Base-by-base conservation (phyloP, 2,113 vertebrate genomes). In the Leuciscus idus region DNA sequence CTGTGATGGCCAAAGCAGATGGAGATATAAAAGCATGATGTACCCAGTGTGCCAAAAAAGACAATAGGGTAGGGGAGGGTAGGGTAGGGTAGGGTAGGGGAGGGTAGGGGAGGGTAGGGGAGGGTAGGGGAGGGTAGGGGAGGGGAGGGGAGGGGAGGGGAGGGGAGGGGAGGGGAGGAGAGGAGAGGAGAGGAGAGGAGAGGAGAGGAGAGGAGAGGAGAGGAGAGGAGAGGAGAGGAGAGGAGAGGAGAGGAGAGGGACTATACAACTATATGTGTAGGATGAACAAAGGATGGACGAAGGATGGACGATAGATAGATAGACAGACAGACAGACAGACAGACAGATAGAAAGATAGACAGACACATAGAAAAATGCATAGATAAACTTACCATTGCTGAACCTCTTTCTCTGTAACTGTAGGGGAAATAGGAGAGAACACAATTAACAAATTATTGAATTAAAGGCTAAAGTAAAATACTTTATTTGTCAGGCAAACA, bases 361-460 rank as follows among this genome's bases (percentile, higher is more conserved):
- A 28, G 11, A 33, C 1, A 33, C 1, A 62, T 13, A 64, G 1
- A 64, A 2, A 17, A 5, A 28, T 13, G 13, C 11, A 64, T 7
- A 30, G 13, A 66, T n/a, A 33, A 48, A 43, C 81, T 59, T 84
- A 84, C 81, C 81, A 84, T 73, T 84, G 81, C 81, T 84, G 81
- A 39, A 84, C 81, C n/a, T 84, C 81, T 73, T 84, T 84, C 13
- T 84, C 81, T 73, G 81, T 84, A 84, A 84, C 81, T 84, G 68
- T 84, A 59, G 48, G 10, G n/a, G 11, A 83, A 73, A 57, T 9
- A 23, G 33, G 30, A 36, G 12, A 39, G 0, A 52, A 73, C 15
- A 66, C 19, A 48, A 68, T 68, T 1, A 55, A 30, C 7, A 21
- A 73, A 72, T 28, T 6, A n/a, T n/a, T 79, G 8, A 59, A 57